A percentile compares a stretch with the other conserved stretches of the same genome.
phyloP scores from a whole-genome alignment of 1,140 invertebrate species.

The Teleogryllus occipitalis region DNA sequence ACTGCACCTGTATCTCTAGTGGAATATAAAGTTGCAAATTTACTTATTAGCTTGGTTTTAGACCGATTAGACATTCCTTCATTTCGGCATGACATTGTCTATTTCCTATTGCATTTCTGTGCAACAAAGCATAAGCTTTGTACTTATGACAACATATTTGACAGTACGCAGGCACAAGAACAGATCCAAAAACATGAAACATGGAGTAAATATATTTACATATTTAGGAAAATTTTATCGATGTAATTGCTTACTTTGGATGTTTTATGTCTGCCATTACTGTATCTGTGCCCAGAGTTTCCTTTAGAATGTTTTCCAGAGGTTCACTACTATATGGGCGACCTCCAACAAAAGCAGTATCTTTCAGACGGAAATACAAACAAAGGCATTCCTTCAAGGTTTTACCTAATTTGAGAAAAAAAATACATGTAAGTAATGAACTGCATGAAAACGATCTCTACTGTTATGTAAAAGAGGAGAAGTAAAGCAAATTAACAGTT shows the following conservation, averaged over 20 bases:
- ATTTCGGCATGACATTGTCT: too few relatives aligned
- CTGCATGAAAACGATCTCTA: background rate
- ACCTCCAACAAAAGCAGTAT: conserved; percentile 78
- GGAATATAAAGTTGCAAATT: too few relatives aligned
- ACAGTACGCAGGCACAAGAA: background rate
- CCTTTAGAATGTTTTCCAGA: conserved; percentile 79
- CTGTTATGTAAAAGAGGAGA: too few relatives aligned
- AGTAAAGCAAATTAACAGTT: background rate
- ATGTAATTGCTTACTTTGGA: conserved; percentile 52
- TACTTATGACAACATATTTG: background rate
- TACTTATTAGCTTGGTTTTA: too few relatives aligned
- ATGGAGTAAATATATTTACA: conserved; percentile 39
- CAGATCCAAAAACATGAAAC: background rate
- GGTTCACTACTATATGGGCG: conserved; percentile 79
- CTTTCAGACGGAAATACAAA: conserved; percentile 87
- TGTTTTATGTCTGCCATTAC: conserved; percentile 79
- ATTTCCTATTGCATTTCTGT: too few relatives aligned
- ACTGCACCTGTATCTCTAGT: too few relatives aligned
- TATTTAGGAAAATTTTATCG: conserved; percentile 48
- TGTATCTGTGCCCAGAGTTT: conserved; percentile 74
- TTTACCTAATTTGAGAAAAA: conserved; percentile 46
- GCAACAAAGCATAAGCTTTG: too few relatives aligned
- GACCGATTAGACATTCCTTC: too few relatives aligned
- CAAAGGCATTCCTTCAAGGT: conserved; percentile 67
- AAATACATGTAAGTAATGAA: background rate